Percentiles rank a stretch among this genome's conserved stretches.
Evolutionary conservation across 2,113 vertebrate species (phyloP).

Genomic region (Parus major): DNA sequence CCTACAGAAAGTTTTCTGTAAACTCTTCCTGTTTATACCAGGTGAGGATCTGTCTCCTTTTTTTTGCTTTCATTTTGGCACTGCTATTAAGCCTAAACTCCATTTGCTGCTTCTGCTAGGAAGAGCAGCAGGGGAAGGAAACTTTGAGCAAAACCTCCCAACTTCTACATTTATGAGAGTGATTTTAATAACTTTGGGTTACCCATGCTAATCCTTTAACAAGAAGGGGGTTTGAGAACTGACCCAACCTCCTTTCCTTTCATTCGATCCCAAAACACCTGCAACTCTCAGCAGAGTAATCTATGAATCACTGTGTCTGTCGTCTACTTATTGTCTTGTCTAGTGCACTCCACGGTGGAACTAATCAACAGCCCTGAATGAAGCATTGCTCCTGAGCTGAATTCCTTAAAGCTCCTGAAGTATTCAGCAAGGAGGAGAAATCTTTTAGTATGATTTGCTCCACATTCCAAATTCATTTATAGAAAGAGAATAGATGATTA

Average conservation of each 20-base stretch:
- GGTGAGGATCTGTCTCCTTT: not conserved
- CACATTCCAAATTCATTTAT: slow-evolving; percentile 72
- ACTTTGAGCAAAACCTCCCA: not conserved
- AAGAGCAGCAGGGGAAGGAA: not conserved
- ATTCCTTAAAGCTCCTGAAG: slow-evolving; percentile 74
- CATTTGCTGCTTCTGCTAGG: not conserved
- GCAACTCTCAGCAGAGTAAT: slow-evolving; percentile 80
- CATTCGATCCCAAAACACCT: slow-evolving; percentile 80
- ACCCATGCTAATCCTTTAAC: slow-evolving; percentile 51
- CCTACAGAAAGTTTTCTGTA: not conserved
- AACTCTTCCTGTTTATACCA: slow-evolving; percentile 39
- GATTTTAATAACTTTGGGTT: slow-evolving; percentile 17
- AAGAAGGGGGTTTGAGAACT: slow-evolving; percentile 60
- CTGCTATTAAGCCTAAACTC: not conserved
- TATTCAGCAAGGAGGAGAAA: slow-evolving; percentile 65
- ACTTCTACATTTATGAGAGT: slow-evolving; percentile 27
- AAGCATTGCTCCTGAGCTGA: slow-evolving; percentile 64
- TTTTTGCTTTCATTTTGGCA: not conserved
- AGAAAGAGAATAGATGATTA: slow-evolving; percentile 71
- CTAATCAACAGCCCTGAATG: slow-evolving; percentile 72
- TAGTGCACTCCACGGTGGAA: slow-evolving; percentile 78
- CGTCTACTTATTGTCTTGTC: slow-evolving; percentile 80
- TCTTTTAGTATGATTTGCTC: slow-evolving; percentile 71
- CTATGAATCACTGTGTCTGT: slow-evolving; percentile 83
- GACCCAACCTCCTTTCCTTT: slow-evolving; percentile 57